Conservation (phyloP, 2,888 invertebrate species). For the Petrolisthes cinctipes region DNA sequence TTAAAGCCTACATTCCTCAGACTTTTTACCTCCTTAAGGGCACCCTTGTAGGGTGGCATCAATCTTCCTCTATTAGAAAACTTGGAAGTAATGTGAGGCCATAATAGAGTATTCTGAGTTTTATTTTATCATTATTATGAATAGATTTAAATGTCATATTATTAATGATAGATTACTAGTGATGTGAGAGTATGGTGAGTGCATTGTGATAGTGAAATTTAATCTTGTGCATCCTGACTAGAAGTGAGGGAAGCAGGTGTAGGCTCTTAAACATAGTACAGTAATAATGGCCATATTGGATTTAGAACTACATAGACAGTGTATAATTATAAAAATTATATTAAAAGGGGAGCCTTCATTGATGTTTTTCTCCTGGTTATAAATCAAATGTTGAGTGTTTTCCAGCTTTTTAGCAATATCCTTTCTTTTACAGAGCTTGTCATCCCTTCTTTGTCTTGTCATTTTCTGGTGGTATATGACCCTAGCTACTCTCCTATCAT, state of each 20-base stretch:
- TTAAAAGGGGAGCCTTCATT: too few species aligned
- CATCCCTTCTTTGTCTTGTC: too few species aligned
- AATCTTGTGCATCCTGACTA: constrained; percentile 20
- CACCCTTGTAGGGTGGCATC: neutral
- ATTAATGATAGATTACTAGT: neutral
- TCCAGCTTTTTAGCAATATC: too few species aligned
- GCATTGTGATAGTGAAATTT: constrained; percentile 23
- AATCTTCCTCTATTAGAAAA: neutral
- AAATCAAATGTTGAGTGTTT: too few species aligned
- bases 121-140: constrained; percentile 1
- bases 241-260: constrained; percentile 9
- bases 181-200: constrained; percentile 9
- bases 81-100: neutral
- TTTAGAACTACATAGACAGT: too few species aligned
- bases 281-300: too few species aligned
- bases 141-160: constrained; percentile 21
- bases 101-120: neutral
- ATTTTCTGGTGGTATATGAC: too few species aligned
- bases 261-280: neutral
- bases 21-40: neutral
- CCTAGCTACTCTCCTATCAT: too few species aligned
- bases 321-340: too few species aligned
- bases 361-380: too few species aligned
- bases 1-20: neutral
- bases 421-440: too few species aligned